These are phyloP conservation scores for Caradrina clavipalpis DNA, from an alignment of 2,888 invertebrate genomes.

Conservation along the genomic window DNA sequence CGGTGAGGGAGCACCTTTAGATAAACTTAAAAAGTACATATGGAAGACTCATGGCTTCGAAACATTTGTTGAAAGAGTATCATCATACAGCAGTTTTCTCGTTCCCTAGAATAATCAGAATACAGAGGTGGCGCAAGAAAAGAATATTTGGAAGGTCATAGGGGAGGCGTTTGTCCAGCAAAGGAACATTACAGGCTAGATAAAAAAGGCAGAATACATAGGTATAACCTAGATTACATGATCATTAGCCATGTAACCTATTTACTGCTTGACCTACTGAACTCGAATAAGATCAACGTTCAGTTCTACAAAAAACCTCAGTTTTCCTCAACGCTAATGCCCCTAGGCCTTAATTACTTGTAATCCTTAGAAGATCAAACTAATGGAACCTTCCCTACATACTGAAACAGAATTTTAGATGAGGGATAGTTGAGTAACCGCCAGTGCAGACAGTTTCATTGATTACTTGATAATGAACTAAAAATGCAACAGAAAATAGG, in stretches of 20 bases:
- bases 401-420: constrained; percentile 33
- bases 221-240: too few relatives aligned
- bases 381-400: constrained; percentile 27
- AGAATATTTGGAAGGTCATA: too few relatives aligned
- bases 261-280: constrained; percentile 35
- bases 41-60: neutral
- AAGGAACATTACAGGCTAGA: too few relatives aligned
- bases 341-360: constrained; percentile 40
- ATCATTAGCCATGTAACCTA: constrained; percentile 23
- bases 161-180: too few relatives aligned
- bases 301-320: constrained; percentile 7
- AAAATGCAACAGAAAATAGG: neutral
- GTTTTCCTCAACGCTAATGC: constrained; percentile 39
- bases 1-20: too few relatives aligned
- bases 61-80: neutral
- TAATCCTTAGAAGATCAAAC: constrained; percentile 33
- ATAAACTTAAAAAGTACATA: neutral
- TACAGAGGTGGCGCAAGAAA: too few relatives aligned
- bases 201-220: constrained; percentile 4
- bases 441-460: too few relatives aligned
- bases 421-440: neutral
- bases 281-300: constrained; percentile 23
- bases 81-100: neutral
- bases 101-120: neutral
- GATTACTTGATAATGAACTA: too few relatives aligned